phyloP scores from a whole-genome alignment of 2,797 vertebrate species.

The Chromobotia macracanthus region DNA sequence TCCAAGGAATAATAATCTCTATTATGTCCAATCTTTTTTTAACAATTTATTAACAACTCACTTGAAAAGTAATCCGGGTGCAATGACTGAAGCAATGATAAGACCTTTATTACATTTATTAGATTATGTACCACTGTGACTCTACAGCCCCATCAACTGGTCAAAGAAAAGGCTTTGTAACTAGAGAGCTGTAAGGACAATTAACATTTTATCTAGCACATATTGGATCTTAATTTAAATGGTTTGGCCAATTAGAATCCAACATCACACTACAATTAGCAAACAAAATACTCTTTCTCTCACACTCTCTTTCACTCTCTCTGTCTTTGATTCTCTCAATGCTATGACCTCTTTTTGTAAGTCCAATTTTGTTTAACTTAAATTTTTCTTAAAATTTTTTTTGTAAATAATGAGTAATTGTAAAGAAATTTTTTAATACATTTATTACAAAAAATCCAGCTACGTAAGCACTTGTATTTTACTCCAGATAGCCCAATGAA shows the following conservation, averaged over 20 bases:
- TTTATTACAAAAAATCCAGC: too few species aligned
- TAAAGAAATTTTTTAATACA: too few species aligned
- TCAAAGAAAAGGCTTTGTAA: background rate
- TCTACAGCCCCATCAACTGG: slow-evolving; percentile 45
- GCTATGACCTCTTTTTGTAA: too few species aligned
- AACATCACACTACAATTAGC: background rate
- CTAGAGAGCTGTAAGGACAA: background rate
- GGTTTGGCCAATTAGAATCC: background rate
- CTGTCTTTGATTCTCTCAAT: too few species aligned
- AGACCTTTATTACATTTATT: slow-evolving; percentile 18
- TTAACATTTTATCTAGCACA: background rate
- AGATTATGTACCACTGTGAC: background rate
- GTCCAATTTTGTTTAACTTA: too few species aligned
- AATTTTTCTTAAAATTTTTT: too few species aligned
- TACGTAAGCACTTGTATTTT: too few species aligned
- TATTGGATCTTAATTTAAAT: background rate
- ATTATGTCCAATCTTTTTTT: slow-evolving; percentile 21
- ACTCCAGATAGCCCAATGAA: too few species aligned
- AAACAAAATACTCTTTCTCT: background rate
- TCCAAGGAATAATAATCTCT: background rate
- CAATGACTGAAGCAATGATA: slow-evolving; percentile 29
- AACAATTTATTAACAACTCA: background rate
- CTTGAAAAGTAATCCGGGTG: slow-evolving; percentile 32
- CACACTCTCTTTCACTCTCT: too few species aligned
- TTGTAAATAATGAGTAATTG: too few species aligned